Evolutionary conservation across 2,888 invertebrate species (phyloP).

Genomic region (Drosophila diplacantha): DNA sequence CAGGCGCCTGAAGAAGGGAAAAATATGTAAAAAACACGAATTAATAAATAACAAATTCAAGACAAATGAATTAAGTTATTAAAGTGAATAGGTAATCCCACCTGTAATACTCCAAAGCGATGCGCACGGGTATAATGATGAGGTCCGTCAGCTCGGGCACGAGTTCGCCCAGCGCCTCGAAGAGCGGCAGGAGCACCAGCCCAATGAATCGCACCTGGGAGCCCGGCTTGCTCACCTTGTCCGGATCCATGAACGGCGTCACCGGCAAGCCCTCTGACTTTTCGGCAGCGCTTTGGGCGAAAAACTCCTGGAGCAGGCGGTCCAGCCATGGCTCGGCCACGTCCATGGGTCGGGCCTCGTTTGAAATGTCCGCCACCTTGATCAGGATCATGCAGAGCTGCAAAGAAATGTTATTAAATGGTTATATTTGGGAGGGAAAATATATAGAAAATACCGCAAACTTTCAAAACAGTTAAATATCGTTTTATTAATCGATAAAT

Average conservation of each 20-base stretch:
- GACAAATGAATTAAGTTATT: not conserved
- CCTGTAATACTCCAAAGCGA: constrained; percentile 78
- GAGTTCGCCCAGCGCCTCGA: constrained; percentile 86
- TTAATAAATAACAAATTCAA: too few relatives aligned
- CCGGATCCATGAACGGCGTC: constrained; percentile 91
- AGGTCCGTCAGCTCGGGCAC: constrained; percentile 84
- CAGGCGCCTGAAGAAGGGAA: constrained; percentile 68
- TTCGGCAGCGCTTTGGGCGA: constrained; percentile 88
- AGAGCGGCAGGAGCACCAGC: constrained; percentile 87
- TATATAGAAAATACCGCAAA: not conserved
- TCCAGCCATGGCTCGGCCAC: constrained; percentile 91
- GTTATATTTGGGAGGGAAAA: too few relatives aligned
- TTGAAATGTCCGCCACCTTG: constrained; percentile 90
- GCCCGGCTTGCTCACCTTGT: constrained; percentile 89
- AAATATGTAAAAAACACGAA: not conserved
- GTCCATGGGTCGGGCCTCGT: constrained; percentile 89
- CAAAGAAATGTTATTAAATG: not conserved
- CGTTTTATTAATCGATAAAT: too few relatives aligned
- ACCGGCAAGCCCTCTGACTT: constrained; percentile 89
- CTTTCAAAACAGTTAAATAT: not conserved
- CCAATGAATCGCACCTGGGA: constrained; percentile 92
- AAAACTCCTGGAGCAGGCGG: constrained; percentile 84
- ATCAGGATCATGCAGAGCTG: constrained; percentile 88
- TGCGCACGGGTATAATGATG: constrained; percentile 77
- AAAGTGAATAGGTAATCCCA: too few relatives aligned